Conservation (phyloP, 2,888 invertebrate species). For the Griposia aprilina region DNA sequence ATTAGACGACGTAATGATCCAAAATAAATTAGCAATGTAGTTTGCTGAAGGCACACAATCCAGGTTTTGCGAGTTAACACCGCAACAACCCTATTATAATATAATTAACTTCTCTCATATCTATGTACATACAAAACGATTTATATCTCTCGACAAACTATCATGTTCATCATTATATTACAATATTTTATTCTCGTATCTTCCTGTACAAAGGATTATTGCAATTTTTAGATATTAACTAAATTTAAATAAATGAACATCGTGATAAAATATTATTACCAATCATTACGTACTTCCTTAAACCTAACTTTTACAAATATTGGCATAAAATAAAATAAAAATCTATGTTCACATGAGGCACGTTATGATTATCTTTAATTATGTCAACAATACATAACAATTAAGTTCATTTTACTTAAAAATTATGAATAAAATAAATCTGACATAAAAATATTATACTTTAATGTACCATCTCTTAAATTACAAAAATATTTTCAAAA, state of each 20-base stretch:
- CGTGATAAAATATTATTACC: constrained; percentile 67
- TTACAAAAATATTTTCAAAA: constrained; percentile 72
- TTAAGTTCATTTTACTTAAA: constrained; percentile 70
- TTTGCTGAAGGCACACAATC: constrained; percentile 74
- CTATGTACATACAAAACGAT: constrained; percentile 71
- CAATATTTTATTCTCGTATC: constrained; percentile 64
- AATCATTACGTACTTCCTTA: constrained; percentile 72
- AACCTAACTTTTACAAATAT: constrained; percentile 73
- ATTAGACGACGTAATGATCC: constrained; percentile 67
- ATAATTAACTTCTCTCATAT: constrained; percentile 64
- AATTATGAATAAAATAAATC: constrained; percentile 72
- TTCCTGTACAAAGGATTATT: constrained; percentile 73
- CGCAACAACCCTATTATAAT: constrained; percentile 67
- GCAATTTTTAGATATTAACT: constrained; percentile 65
- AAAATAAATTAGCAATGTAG: constrained; percentile 72
- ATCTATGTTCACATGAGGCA: constrained; percentile 77
- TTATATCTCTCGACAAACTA: constrained; percentile 66
- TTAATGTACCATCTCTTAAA: constrained; percentile 72
- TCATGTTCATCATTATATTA: constrained; percentile 65
- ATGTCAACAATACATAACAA: constrained; percentile 71
- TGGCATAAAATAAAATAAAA: constrained; percentile 78
- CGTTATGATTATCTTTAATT: constrained; percentile 72
- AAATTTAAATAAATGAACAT: constrained; percentile 68
- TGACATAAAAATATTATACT: constrained; percentile 73
- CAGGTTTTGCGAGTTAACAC: constrained; percentile 67